Percentiles rank a stretch among this genome's conserved stretches.
Conservation (phyloP, 2,113 vertebrate species). For the Lucifuga dentata region DNA sequence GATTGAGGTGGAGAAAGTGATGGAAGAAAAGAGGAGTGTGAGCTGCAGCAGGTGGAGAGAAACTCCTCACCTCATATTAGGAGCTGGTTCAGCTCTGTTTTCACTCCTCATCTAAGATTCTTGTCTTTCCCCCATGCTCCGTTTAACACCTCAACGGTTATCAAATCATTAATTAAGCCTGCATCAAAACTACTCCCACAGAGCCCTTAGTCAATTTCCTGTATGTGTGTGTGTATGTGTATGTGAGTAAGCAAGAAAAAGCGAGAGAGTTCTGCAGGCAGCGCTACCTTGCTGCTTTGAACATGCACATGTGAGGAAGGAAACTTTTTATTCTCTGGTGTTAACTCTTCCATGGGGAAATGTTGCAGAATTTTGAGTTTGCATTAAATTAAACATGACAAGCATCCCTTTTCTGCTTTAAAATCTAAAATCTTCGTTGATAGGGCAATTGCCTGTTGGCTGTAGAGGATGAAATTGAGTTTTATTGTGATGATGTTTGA, state of each 20-base stretch:
- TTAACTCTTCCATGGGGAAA: constrained; percentile 28
- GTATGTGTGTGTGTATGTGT: constrained; percentile 24
- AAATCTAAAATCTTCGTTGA: neutral
- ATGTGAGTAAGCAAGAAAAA: neutral
- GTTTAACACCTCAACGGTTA: constrained; percentile 51
- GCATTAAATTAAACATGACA: constrained; percentile 20
- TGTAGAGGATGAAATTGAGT: neutral
- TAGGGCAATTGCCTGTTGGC: neutral
- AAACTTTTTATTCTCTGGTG: constrained; percentile 11
- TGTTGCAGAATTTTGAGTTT: neutral
- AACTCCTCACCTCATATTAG: constrained; percentile 16
- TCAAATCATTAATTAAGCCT: constrained; percentile 60
- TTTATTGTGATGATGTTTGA: too few species aligned
- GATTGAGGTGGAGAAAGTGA: neutral
- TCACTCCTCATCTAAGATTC: constrained; percentile 32
- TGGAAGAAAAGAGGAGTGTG: neutral
- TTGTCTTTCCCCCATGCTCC: constrained; percentile 21
- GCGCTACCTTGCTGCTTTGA: constrained; percentile 5
- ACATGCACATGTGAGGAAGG: constrained; percentile 24
- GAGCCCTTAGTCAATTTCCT: constrained; percentile 15
- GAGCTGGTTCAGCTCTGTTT: constrained; percentile 19
- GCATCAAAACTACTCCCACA: constrained; percentile 47
- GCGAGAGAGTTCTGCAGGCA: constrained; percentile 5
- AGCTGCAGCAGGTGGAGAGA: constrained; percentile 19
- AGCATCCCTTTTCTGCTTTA: neutral